These are phyloP conservation scores for Dryococelus australis DNA, from an alignment of 2,888 invertebrate genomes.

Conservation along the genomic window DNA sequence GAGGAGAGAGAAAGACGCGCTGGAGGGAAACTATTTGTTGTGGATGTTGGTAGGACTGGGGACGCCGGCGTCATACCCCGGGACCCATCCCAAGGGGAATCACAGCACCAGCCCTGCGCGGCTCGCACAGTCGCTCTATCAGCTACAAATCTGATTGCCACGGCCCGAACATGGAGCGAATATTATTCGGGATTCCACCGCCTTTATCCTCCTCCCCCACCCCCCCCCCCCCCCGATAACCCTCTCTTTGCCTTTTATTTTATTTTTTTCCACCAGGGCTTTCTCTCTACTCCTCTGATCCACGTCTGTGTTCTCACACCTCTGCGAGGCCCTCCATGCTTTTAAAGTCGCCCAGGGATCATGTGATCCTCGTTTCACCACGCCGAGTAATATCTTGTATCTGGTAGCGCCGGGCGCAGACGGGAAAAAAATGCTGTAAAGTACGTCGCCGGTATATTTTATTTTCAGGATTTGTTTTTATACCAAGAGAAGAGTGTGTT, in stretches of 20 bases:
- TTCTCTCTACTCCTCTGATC: too few species aligned
- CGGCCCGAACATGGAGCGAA: background rate
- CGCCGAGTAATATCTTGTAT: background rate
- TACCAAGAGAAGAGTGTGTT: too few species aligned
- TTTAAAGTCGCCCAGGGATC: background rate
- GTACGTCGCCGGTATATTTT: background rate
- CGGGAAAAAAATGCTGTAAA: background rate
- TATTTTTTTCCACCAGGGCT: too few species aligned
- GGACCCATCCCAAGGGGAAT: slow-evolving; percentile 1
- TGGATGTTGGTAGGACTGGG: slow-evolving; percentile 11
- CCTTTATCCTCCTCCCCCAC: background rate
- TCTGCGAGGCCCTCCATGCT: background rate
- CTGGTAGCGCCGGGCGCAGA: background rate
- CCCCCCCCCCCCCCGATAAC: too few species aligned
- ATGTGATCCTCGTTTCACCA: background rate
- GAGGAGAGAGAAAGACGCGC: background rate
- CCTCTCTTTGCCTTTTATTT: too few species aligned
- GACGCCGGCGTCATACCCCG: background rate
- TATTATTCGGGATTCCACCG: background rate
- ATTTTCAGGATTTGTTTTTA: too few species aligned
- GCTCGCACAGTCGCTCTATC: background rate
- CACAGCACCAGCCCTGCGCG: background rate
- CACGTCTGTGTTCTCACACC: background rate
- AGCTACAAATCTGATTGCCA: slow-evolving; percentile 16
- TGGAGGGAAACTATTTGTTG: background rate